Conservation (phyloP, 2,888 invertebrate species). For the Pogonocherus hispidulus region DNA sequence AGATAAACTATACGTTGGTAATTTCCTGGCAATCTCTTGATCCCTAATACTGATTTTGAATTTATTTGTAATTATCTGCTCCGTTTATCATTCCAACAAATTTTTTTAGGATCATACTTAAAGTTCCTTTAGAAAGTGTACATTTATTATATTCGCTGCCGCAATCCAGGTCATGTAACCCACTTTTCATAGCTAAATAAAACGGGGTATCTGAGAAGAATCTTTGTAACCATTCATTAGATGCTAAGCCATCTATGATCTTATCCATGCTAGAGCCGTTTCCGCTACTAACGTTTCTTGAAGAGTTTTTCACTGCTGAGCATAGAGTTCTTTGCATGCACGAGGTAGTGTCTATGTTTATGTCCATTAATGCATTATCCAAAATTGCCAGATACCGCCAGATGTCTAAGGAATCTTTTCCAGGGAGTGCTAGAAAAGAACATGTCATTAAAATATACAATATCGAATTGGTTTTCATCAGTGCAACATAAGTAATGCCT, state of each 20-base stretch:
- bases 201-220: slow-evolving; percentile 71
- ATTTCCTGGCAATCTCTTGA: too few species aligned
- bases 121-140: slow-evolving; percentile 42
- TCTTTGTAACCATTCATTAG: slow-evolving; percentile 66
- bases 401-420: slow-evolving; percentile 18
- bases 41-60: too few species aligned
- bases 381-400: slow-evolving; percentile 55
- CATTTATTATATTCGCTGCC: slow-evolving; percentile 48
- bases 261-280: slow-evolving; percentile 67
- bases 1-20: too few species aligned
- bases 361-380: slow-evolving; percentile 71
- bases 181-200: slow-evolving; percentile 70
- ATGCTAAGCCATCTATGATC: slow-evolving; percentile 70
- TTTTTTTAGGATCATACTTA: slow-evolving; percentile 38
- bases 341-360: slow-evolving; percentile 74
- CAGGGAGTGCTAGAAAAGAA: neutral
- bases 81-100: slow-evolving; percentile 25
- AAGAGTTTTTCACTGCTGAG: slow-evolving; percentile 68
- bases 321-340: slow-evolving; percentile 76
- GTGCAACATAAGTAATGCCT: too few species aligned
- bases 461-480: too few species aligned
- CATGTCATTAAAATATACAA: too few species aligned
- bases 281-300: slow-evolving; percentile 64
- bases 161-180: slow-evolving; percentile 58
- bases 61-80: neutral